Base-by-base conservation (phyloP, 2,888 invertebrate species). In the Platycheirus rosarum region DNA sequence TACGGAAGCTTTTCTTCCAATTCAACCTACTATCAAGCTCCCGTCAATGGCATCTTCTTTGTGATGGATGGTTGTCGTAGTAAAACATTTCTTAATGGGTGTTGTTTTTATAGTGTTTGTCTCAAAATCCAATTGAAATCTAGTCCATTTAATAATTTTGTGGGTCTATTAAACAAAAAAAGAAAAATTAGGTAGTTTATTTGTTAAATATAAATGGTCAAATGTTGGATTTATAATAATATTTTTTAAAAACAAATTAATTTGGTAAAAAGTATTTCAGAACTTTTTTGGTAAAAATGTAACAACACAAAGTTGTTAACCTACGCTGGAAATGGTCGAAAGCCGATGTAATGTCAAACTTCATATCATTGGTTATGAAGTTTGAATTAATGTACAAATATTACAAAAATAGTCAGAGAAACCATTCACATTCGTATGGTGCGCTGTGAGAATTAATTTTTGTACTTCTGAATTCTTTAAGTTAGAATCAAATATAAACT, bases 101-200 rank as follows among this genome's bases (percentile, higher is more conserved):
- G 20, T 51, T 51, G 16, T 42, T 0, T 11, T n/a, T n/a, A n/a
- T n/a, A n/a, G 16, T 16, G 49, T 40, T 57, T 57, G 57, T 57
- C 40, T 57, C 13, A 23, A 57, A 37, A 23, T 57, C 9, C 57
- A 57, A 57, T 57, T 57, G 40, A 57, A 57, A 57, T 57, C 57
- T 57, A 57, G 57, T 40, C 14, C 37, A 55, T 8, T 32, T 13
- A 8, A 18, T 23, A 9, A 9, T 26, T 2, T 48, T 13, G 6
- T 26, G 14, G 57, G 57, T 57, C 57, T 57, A 40, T 57, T 37
- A 23, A 40, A 40, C 2, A 14, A 40, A 32, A 32, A 32, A 2
- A 32, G 8, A 37, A 1, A 57, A 37, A 55, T 40, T 26, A 40
- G 37, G 14, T 40, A 57, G 9, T 32, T 57, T 32, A 8, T 57